Evolutionary conservation across 2,113 vertebrate species (phyloP).

Genomic region (Oophaga pumilio): DNA sequence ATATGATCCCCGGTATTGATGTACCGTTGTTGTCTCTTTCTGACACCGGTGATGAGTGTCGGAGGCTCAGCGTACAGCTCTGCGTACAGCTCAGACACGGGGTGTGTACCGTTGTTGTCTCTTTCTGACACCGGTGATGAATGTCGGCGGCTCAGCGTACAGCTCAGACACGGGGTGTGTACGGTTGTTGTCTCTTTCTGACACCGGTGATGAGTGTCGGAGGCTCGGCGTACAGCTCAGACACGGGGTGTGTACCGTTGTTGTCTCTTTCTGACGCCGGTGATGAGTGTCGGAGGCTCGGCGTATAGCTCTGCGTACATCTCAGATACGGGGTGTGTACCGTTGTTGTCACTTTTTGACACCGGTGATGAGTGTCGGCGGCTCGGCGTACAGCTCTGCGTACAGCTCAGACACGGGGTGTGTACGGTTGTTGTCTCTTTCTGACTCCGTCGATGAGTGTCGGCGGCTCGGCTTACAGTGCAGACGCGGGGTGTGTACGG

Average conservation of each 20-base stretch:
- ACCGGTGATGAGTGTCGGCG: background rate
- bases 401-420: no score
- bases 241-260: background rate
- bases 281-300: background rate
- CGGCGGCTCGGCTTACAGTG: no score
- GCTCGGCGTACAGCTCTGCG: no score
- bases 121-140: background rate
- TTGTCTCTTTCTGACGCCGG: background rate
- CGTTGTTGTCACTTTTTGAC: background rate
- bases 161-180: background rate
- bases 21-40: background rate
- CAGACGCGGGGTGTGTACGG: no score
- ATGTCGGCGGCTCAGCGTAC: background rate
- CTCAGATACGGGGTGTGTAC: background rate
- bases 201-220: background rate
- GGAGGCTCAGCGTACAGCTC: background rate
- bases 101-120: background rate
- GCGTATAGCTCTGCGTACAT: no score
- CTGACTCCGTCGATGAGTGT: no score
- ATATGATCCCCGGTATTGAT: background rate
- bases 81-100: background rate
- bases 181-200: background rate
- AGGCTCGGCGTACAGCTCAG: background rate
- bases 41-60: background rate
- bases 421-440: no score